phyloP scores from a whole-genome alignment of 2,113 vertebrate species.

The Catagonus wagneri region DNA sequence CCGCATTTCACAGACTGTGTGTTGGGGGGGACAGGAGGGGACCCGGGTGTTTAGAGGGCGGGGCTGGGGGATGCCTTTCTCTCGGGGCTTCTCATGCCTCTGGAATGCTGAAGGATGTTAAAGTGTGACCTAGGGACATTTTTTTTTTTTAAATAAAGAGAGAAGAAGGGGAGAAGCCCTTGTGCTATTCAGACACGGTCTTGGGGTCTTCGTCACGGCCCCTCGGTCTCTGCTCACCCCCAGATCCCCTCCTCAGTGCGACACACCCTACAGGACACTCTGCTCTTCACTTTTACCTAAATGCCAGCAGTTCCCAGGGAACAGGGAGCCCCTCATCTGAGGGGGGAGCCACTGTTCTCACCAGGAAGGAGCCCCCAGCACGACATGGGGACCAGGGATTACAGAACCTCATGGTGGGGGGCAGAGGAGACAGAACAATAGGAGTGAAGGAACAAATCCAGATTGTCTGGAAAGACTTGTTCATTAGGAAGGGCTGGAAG shows the following conservation, averaged over 20 bases:
- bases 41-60: neutral
- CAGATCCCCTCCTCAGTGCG: neutral
- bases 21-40: neutral
- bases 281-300: neutral
- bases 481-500: neutral
- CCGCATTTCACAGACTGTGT: neutral
- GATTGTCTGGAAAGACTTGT: conserved; percentile 14
- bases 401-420: neutral
- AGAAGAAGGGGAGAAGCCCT: neutral
- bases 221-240: neutral
- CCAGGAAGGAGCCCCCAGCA: neutral
- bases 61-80: neutral
- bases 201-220: no score
- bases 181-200: neutral
- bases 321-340: neutral
- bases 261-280: neutral
- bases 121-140: neutral
- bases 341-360: neutral
- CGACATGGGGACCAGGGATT: neutral
- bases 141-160: neutral
- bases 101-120: neutral
- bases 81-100: neutral
- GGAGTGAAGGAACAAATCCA: neutral
- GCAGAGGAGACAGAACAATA: neutral
- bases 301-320: neutral